Evolutionary conservation across 2,888 invertebrate species (phyloP).

Genomic region (Apoda limacodes): DNA sequence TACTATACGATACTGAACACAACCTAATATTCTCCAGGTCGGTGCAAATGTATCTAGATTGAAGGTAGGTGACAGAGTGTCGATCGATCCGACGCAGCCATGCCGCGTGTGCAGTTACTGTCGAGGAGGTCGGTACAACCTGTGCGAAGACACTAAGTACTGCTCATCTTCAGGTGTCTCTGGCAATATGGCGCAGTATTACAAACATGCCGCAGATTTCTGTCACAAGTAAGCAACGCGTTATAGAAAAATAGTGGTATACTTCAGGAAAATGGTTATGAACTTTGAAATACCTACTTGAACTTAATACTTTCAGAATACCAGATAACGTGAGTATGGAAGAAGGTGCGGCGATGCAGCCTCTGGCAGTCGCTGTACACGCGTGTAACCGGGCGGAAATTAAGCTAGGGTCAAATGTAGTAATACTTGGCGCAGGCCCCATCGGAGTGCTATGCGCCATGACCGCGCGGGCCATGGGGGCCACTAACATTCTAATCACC

Average conservation of each 20-base stretch:
- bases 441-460: conserved; percentile 86
- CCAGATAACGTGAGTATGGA: conserved; percentile 90
- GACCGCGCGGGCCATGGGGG: conserved; percentile 88
- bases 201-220: conserved; percentile 91
- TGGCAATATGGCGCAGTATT: conserved; percentile 89
- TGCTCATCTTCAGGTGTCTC: conserved; percentile 96
- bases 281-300: no score
- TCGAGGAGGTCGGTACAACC: conserved; percentile 89
- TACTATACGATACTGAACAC: no score
- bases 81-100: conserved; percentile 93
- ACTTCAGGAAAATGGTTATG: no score
- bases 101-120: conserved; percentile 89
- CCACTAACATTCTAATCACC: conserved; percentile 79
- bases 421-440: conserved; percentile 87
- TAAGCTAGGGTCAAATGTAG: conserved; percentile 74
- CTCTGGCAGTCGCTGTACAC: conserved; percentile 93
- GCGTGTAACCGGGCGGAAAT: conserved; percentile 88
- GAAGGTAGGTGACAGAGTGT: conserved; percentile 88
- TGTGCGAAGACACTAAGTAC: conserved; percentile 88
- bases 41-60: conserved; percentile 74
- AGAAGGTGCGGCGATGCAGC: conserved; percentile 94
- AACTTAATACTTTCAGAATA: no score
- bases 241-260: no score
- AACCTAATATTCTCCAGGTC: no score
- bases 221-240: conserved; percentile 80